Evolutionary conservation across 2,888 invertebrate species (phyloP), one percentile per base, ranked within the genome.

Genomic region (Gnatocerus cornutus): DNA sequence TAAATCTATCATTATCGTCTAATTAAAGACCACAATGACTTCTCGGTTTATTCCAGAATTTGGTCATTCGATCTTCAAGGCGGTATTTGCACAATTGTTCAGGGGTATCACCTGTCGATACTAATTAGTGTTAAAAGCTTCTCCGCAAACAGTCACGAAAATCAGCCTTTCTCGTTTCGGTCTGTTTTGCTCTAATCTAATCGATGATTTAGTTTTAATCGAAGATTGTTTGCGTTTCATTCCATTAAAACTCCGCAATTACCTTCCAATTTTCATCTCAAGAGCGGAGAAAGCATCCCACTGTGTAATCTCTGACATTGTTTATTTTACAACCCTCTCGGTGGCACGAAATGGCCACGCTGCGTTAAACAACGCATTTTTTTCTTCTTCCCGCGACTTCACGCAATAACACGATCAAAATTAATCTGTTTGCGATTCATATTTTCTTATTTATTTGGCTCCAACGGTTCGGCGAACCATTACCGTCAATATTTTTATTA

Each of bases 271-370:
- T 53, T 53, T 29, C 30, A 16, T 29, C 50, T 50, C 50, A 50
- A 50, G n/a, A 30, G 10, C 13, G 53, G 13, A 45, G 45, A 29
- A 43, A 45, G 58, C 45, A 43, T 58, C 58, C 30, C 37, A 16
- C 45, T 14, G 29, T 59, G 48, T 59, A 30, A 46, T 59, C 33
- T 46, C 58, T 13, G 58, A 21, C 61, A 33, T 61, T 61, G 61
- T 37, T 48, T 37, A 50, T 45, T 56, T 56, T 56, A 56, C 55
- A 58, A 58, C 58, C 58, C 58, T 45, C 45, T 13, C 53, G 33
- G 41, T 27, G 13, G 13, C 8, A 56, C 43, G 30, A 45, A 58
- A 58, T 45, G 43, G 55, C 37, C 13, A 39, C 41, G 27, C 27
- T 10, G 41, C 27, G 41, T 27, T 14, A 56, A 55, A 30, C 53